Conservation (phyloP, 2,113 vertebrate species). For the Ciconia boyciana region DNA sequence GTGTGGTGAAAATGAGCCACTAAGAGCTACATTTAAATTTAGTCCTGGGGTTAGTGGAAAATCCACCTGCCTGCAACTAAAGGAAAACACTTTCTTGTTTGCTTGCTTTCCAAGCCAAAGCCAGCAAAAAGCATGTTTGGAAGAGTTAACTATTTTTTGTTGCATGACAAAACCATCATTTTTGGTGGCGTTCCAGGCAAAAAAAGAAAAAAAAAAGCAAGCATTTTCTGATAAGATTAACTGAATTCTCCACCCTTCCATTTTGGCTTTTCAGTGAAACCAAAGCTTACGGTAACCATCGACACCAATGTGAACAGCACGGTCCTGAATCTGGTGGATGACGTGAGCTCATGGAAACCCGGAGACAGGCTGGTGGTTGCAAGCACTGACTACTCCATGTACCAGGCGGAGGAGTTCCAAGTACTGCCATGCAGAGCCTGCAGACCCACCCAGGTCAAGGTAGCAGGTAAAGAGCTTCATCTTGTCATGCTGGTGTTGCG, state of each 20-base stretch:
- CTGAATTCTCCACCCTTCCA: background rate
- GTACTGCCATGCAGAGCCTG: conserved; percentile 78
- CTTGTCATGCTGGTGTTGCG: background rate
- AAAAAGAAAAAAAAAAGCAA: background rate
- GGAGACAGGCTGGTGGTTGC: conserved; percentile 79
- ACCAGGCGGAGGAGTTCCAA: conserved; percentile 84
- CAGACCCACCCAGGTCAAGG: conserved; percentile 80
- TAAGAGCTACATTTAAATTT: conserved; percentile 34
- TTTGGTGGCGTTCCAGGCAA: background rate
- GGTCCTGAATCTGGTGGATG: conserved; percentile 71
- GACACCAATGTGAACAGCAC: conserved; percentile 83
- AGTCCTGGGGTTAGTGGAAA: conserved; percentile 58
- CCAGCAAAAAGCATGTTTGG: background rate
- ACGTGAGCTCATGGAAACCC: conserved; percentile 64
- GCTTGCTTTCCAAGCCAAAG: conserved; percentile 38
- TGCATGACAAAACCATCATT: background rate
- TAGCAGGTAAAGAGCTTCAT: conserved; percentile 80
- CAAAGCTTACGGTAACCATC: conserved; percentile 84
- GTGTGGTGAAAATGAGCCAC: conserved; percentile 47
- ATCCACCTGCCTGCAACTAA: conserved; percentile 45
- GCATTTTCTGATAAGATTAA: background rate
- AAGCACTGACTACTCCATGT: conserved; percentile 85
- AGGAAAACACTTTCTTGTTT: conserved; percentile 59
- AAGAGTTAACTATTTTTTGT: background rate
- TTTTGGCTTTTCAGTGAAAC: conserved; percentile 78